Evolutionary conservation across 2,888 invertebrate species (phyloP).

Genomic region (Cecidostiba fungosa): DNA sequence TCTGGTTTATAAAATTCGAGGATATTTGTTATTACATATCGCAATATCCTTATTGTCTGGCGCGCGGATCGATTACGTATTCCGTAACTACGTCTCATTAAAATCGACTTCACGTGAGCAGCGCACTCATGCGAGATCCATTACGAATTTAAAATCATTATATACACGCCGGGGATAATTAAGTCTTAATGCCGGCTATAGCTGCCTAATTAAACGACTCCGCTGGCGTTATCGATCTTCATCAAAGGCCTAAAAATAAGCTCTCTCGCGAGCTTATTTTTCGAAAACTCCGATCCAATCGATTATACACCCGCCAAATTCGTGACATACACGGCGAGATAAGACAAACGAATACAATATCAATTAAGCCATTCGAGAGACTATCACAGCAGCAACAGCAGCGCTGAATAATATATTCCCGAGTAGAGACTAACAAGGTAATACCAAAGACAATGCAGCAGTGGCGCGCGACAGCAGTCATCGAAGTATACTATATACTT

Average conservation of each 20-base stretch:
- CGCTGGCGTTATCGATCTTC: not conserved
- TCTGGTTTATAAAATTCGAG: no score
- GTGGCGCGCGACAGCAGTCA: slow-evolving; percentile 41
- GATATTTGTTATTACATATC: no score
- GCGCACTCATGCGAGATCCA: slow-evolving; percentile 3
- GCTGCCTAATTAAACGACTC: slow-evolving; percentile 10
- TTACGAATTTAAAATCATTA: slow-evolving; percentile 13
- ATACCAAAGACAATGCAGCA: slow-evolving; percentile 54
- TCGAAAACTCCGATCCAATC: not conserved
- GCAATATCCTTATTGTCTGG: not conserved
- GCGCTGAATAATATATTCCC: slow-evolving; percentile 47
- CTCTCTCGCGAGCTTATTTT: not conserved
- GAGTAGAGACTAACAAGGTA: slow-evolving; percentile 52
- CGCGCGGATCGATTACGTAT: not conserved
- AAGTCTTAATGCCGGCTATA: not conserved
- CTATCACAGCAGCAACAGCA: not conserved
- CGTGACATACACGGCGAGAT: not conserved
- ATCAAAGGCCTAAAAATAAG: slow-evolving; percentile 1
- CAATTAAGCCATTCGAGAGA: slow-evolving; percentile 50
- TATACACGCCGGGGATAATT: slow-evolving; percentile 1
- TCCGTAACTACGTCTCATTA: slow-evolving; percentile 7
- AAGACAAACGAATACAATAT: slow-evolving; percentile 36
- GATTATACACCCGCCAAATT: not conserved
- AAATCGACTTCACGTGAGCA: slow-evolving; percentile 13
- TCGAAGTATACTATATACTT: not conserved